phyloP scores from a whole-genome alignment of 2,797 vertebrate genomes.

The Molossus alvarezi region DNA sequence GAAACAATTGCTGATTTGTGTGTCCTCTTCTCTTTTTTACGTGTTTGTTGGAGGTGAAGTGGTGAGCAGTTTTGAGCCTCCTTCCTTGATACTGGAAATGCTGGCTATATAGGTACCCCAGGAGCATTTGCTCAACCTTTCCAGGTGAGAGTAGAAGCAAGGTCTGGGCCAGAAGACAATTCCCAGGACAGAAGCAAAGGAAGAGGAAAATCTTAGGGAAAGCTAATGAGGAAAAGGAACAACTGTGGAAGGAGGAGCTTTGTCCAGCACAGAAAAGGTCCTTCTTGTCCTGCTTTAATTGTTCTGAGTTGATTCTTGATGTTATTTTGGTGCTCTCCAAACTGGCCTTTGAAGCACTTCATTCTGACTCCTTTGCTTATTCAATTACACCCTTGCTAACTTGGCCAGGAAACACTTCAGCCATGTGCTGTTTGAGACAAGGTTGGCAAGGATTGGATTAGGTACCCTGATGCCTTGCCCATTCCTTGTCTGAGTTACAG shows the following conservation, averaged over 20 bases:
- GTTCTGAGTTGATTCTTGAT: not conserved
- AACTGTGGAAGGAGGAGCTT: not conserved
- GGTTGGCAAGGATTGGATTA: not conserved
- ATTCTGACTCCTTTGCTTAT: not conserved
- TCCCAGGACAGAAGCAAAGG: not conserved
- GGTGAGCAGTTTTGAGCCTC: not conserved
- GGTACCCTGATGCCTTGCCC: fast-evolving
- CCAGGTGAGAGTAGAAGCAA: not conserved
- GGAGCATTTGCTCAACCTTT: not conserved
- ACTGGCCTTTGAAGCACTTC: not conserved
- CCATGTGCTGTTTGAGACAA: not conserved
- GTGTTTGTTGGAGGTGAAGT: too few species aligned
- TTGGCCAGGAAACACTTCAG: not conserved
- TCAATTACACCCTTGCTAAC: not conserved
- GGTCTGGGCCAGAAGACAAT: not conserved
- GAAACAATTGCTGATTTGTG: fast-evolving
- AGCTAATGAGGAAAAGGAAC: not conserved
- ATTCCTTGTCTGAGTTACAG: not conserved
- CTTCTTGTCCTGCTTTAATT: not conserved
- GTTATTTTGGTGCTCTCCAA: not conserved
- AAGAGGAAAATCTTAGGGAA: not conserved
- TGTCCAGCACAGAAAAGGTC: fast-evolving
- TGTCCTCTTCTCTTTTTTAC: not conserved
- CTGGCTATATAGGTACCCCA: not conserved
- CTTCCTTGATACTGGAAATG: not conserved